Evolutionary conservation across 92 coral and sea anemone species (phyloP), one percentile per base, ranked within the genome.

Genomic region (Muricea muricata): DNA sequence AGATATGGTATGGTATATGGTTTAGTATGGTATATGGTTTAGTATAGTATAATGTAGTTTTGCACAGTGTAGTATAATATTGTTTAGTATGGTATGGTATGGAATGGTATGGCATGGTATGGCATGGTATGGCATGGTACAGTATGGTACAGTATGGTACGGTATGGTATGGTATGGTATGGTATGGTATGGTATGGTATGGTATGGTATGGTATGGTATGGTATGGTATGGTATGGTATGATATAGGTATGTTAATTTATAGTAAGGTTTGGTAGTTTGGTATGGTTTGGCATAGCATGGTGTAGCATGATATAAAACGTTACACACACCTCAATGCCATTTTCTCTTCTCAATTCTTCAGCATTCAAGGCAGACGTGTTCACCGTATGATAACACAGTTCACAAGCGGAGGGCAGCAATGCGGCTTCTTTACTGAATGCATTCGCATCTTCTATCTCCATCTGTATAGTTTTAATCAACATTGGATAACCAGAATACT

Each of bases 401-500:
- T 97, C 99, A 86, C 98, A 94, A 13, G 99, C 98, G 13, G 99
- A 95, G 24, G 98, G 86, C 13, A 97, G 79, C 20, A 97, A 93
- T 4, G 99, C 93, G 12, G 93, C 94, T 26, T 85, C 82, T 85
- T 94, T 97, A 26, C 98, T 90, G 73, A 97, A 97, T 88, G 93
- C 73, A 0, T 41, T 37, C 6, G 78, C 63, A 50, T 93, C 99
- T 0, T 87, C 81, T 11, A 97, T 91, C 85, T 97, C 99, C 85
- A 97, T 63, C 21, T 92, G 87, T 66, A 97, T 97, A 18, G 99
- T 97, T 88, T 90, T 97, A 84, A 97, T 94, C 45, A 97, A 86
- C 99, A 97, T 97, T 31, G 99, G 99, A 73, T 97, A 97, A 45
- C 99, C 99, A 48, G 99, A 89, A 80, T 97, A 97, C 85, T 97